Evolutionary conservation across 2,888 invertebrate genomes (phyloP).

Genomic region (Nebria salina): DNA sequence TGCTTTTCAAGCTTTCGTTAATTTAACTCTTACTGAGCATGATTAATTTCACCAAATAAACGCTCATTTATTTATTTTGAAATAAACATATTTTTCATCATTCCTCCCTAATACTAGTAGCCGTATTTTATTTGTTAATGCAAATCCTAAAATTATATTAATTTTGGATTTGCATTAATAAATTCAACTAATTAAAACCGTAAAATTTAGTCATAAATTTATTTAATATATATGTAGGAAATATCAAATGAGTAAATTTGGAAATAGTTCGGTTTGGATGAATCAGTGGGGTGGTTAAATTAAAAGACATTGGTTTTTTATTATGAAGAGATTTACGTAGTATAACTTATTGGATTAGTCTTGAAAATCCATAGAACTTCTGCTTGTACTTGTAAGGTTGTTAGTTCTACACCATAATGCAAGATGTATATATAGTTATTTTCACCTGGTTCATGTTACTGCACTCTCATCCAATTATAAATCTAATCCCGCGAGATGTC

Average conservation of each 20-base stretch:
- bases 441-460: not conserved
- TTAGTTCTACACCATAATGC: too few relatives aligned
- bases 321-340: too few relatives aligned
- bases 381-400: conserved; percentile 13
- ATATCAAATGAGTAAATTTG: too few relatives aligned
- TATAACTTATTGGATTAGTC: conserved; percentile 11
- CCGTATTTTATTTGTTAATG: too few relatives aligned
- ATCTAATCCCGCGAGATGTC: conserved; percentile 27
- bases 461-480: conserved; percentile 34
- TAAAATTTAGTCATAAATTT: too few relatives aligned
- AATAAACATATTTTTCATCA: not conserved
- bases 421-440: not conserved
- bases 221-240: too few relatives aligned
- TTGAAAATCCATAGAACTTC: not conserved
- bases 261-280: too few relatives aligned
- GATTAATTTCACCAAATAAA: not conserved
- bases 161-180: too few relatives aligned
- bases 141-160: too few relatives aligned
- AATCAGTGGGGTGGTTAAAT: too few relatives aligned
- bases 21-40: not conserved
- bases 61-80: not conserved
- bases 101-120: not conserved
- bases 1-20: not conserved
- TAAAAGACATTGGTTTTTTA: too few relatives aligned
- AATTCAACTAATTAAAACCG: too few relatives aligned